These are phyloP conservation scores for Temnothorax rugatulus DNA, from an alignment of 2,888 invertebrate genomes.

Conservation along the genomic window DNA sequence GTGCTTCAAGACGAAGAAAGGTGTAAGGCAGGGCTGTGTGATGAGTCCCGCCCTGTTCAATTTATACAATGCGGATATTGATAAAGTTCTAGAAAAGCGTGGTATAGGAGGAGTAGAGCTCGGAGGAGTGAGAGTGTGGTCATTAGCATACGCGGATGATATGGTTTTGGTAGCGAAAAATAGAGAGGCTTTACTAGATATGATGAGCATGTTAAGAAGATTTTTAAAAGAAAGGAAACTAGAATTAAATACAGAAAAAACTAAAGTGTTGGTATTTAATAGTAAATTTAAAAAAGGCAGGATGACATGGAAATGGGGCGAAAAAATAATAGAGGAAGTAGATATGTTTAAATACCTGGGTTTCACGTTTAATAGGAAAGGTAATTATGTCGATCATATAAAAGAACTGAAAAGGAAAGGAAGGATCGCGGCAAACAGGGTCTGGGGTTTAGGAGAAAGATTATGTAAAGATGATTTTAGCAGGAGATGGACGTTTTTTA, in stretches of 20 bases:
- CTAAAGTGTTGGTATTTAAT: too few species aligned
- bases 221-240: not conserved
- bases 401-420: not conserved
- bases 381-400: not conserved
- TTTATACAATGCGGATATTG: not conserved
- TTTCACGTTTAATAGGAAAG: not conserved
- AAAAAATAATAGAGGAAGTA: too few species aligned
- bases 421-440: not conserved
- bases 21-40: not conserved
- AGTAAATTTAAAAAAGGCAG: too few species aligned
- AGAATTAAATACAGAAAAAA: too few species aligned
- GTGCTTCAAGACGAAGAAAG: not conserved
- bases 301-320: too few species aligned
- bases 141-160: not conserved
- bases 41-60: not conserved
- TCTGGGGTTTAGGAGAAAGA: not conserved
- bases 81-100: not conserved
- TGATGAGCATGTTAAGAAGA: not conserved
- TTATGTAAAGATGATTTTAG: not conserved
- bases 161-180: not conserved
- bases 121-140: too few species aligned
- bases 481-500: not conserved
- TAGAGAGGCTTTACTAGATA: not conserved
- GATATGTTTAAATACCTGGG: not conserved
- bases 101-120: too few species aligned